Evolutionary conservation across 2,113 vertebrate species (phyloP), one percentile per base, ranked within the genome.

Genomic region (Orycteropus afer): DNA sequence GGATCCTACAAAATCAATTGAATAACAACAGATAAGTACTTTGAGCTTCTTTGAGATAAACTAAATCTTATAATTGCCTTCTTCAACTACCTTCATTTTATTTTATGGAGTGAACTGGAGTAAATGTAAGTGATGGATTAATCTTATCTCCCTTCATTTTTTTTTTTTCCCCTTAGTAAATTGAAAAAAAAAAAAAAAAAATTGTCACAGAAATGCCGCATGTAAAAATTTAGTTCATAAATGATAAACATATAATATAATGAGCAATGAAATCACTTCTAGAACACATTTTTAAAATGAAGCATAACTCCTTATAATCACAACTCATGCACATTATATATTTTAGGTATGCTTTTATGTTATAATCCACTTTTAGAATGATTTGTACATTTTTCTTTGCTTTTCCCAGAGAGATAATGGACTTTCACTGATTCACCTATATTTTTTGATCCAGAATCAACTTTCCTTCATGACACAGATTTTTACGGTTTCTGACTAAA

Each of bases 31-130:
- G 74, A 90, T 96, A 97, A 97, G 92, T 95, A 92, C 95, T 86
- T 81, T 82, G 95, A 95, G 93, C 78, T 96, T 96, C 95, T 95
- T 81, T 65, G 37, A 90, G 84, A 95, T 91, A 94, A 96, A 82
- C 87, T 81, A 95, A 96, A 96, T 96, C 87, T 95, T 91, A 73
- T 96, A 96, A 96, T 90, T 96, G 78, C 90, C 61, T 91, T 93
- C 78, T 65, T 86, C 90, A 92, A 40, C 57, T 18, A 94, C 87
- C 22, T 90, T 92, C 61, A 85, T 85, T 95, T 93, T 90, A 94
- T 88, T 97, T 95, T 91, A 93, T 51, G 87, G 55, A 87, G 49
- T 86, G 55, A 95, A 89, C 69, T 61, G 40, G 53, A 96, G 61
- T 93, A 93, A 55, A 59, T 82, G 34, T 67, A 95, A 94, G 73